Base-by-base conservation (phyloP, 2,888 invertebrate species). In the Podabrus alpinus region DNA sequence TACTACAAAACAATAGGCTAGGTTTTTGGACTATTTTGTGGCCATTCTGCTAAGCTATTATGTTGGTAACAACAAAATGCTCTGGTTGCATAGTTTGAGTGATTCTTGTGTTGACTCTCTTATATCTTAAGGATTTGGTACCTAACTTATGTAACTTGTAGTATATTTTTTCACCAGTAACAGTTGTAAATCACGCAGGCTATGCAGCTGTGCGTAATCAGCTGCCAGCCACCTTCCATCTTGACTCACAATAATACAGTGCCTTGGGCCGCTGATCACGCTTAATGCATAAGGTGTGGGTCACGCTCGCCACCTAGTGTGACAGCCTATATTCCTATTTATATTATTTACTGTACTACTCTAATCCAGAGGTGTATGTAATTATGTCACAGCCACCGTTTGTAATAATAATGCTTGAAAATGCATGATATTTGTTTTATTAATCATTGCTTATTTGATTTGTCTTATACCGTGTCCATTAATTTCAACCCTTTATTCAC, bases 381-480 rank as follows among this genome's bases (percentile, higher is more conserved):
- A 88, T 86, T 83, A 83, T 83, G 83, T 87, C 87, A 88, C 87
- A 88, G 92, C 93, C 93, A 93, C 92, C 91, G 91, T 91, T 91
- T 91, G 91, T 93, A 94, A 94, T 93, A 94, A 94, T 93, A 93
- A 94, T 93, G 93, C 93, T 94, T 94, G 90, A 90, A 91, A 91
- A 92, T 93, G 93, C 93, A 94, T 94, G 94, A 92, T 92, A 93
- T 93, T 93, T 93, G 93, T 94, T 93, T 93, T 90, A 91, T 91
- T 91, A 91, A 88, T 88, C 86, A 87, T 86, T 84, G 86, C 86
- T 86, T 87, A 85, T 86, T 82, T 87, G 84, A 82, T 84, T 83
- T 84, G 80, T 83, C 82, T 82, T 79, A 79, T 85, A 82, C 82
- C 78, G 79, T 79, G 79, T 79, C 81, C 82, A 80, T 77, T 81